Evolutionary conservation across 2,113 vertebrate species (phyloP).

Genomic region (Casuarius casuarius): DNA sequence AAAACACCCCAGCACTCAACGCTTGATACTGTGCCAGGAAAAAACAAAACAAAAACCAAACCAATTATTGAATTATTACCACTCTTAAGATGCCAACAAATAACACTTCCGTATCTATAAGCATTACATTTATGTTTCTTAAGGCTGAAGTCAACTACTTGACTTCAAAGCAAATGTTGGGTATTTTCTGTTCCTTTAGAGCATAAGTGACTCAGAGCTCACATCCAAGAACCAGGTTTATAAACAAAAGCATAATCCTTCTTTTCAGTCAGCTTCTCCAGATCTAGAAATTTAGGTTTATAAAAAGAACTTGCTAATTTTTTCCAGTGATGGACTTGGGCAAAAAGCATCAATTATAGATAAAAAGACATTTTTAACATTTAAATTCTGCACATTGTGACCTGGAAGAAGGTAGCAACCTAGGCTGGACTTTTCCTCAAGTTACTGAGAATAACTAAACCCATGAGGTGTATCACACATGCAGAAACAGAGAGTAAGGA

Average conservation of each 20-base stretch:
- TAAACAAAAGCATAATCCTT: background rate
- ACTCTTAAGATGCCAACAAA: background rate
- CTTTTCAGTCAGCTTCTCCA: background rate
- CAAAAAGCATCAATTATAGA: background rate
- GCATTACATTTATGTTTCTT: background rate
- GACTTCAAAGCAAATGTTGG: background rate
- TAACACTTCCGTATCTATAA: background rate
- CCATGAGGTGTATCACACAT: background rate
- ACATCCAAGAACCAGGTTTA: background rate
- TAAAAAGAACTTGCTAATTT: background rate
- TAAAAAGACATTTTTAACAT: background rate
- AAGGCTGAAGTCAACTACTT: background rate
- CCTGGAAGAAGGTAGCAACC: background rate
- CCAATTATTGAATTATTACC: conserved; percentile 39
- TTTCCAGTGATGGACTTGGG: background rate
- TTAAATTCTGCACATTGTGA: background rate
- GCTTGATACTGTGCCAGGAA: conserved; percentile 86
- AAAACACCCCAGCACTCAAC: conserved; percentile 93
- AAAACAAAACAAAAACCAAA: conserved; percentile 18
- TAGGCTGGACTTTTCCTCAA: background rate
- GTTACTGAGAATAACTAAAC: background rate
- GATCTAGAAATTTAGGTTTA: background rate
- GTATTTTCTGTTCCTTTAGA: background rate
- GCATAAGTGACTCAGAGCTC: background rate
- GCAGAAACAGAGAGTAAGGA: background rate